Evolutionary conservation across 2,888 invertebrate species (phyloP), one percentile per base, ranked within the genome.

Genomic region (Rhyacophila evoluta): DNA sequence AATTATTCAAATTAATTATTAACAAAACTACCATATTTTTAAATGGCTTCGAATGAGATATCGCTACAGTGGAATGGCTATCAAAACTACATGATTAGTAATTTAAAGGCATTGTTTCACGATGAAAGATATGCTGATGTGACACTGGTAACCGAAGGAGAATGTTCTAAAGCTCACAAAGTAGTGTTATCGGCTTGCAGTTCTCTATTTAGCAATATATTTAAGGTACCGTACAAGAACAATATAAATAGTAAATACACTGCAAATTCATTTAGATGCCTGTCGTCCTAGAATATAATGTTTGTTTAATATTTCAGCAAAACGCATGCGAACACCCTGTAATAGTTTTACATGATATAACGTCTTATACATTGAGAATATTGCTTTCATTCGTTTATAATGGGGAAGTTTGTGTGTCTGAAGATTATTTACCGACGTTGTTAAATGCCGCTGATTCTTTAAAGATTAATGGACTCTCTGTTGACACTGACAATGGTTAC

Each of bases 321-420:
- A 94, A 94, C 89, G 93, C 94, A 85, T 93, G 92, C 88, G 92
- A 91, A 85, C 93, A 93, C 89, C 94, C 94, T 83, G 93, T 94
- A 86, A 93, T 94, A 88, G 93, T 94, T 84, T 89, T 94, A 79
- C 92, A 93, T 86, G 94, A 94, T 88, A 93, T 94, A 83, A 91
- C 92, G 85, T 92, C 92, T 83, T 89, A 89, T 82, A 93, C 93
- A 84, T 86, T 94, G 84, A 90, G 91, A 84, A 92, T 92, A 29
- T 85, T 94, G 72, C 87, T 94, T 82, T 91, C 92, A 84, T 94
- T 94, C 85, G 93, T 94, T 91, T 94, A 94, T 85, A 92, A 93
- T 84, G 94, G 94, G 4, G 94, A 94, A 86, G 94, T 94, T 19
- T 92, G 93, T 86, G 93, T 94, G 70, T 92, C 93, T 70, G 93